phyloP scores from a whole-genome alignment of 2,888 invertebrate species.

The Lochmaea crataegi region DNA sequence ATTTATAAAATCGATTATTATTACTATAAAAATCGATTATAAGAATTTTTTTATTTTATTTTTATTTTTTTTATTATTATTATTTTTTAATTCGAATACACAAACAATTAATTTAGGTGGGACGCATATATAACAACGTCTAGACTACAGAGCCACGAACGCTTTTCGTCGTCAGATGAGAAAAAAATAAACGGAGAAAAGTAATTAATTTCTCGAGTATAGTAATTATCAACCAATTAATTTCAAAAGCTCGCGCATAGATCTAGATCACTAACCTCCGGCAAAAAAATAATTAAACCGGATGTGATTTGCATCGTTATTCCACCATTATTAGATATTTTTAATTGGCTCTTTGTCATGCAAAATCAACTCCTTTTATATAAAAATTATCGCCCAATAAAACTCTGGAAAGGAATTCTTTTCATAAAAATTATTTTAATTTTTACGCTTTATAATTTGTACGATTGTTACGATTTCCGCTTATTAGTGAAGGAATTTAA shows the following conservation, averaged over 20 bases:
- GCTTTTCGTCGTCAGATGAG: too few species aligned
- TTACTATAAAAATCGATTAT: too few species aligned
- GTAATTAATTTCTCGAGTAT: neutral
- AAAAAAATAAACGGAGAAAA: neutral
- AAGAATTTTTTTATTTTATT: too few species aligned
- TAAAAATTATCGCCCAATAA: neutral
- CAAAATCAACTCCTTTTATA: neutral
- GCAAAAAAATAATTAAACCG: neutral
- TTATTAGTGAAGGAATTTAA: neutral
- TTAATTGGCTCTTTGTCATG: neutral
- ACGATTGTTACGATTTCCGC: conserved; percentile 11
- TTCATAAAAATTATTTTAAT: neutral
- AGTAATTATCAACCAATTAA: neutral
- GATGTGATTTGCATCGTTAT: neutral
- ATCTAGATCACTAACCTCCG: neutral
- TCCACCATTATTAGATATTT: conserved; percentile 2
- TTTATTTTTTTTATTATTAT: too few species aligned
- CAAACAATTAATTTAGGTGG: too few species aligned
- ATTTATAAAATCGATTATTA: too few species aligned
- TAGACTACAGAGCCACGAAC: too few species aligned
- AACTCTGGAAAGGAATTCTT: neutral
- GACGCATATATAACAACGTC: too few species aligned
- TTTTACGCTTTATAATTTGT: too few species aligned
- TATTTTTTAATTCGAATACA: too few species aligned
- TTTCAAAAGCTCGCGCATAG: neutral